Base-by-base conservation (phyloP, 64 coral and sea anemone species). In the Astreopora myriophthalma region DNA sequence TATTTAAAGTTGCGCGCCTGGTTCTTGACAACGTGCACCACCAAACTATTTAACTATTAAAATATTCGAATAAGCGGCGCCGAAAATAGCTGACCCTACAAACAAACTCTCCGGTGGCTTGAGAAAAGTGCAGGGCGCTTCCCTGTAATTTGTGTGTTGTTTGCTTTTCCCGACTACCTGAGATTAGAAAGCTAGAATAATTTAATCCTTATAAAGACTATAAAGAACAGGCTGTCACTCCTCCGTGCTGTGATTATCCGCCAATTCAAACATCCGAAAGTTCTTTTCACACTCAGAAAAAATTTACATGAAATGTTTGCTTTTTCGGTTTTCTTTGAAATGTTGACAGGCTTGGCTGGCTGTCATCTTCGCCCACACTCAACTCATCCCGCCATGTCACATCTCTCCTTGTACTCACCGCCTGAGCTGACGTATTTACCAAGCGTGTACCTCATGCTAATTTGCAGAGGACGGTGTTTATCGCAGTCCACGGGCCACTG, bases 231-330 rank as follows among this genome's bases (percentile, higher is more conserved):
- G 83, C 91, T 93, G 84, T 78, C 91, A 93, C 84, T 80, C 38
- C 20, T 27, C 32, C 72, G 48, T 62, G 85, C 40, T 74, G 61
- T 93, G 91, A 93, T 93, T 80, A 93, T 75, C 71, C 84, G 22
- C 35, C 73, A 93, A 78, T 48, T 38, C 91, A 93, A 93, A 93
- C 91, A 87, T 93, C 91, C 91, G 91, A 88, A 85, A 76, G 85
- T 76, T 80, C 91, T 93, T 93, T 93, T 93, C 91, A 88, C 91
- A 80, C 80, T 80, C 83, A 69, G 58, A 58, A 80, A 55, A 88
- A 88, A 93, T 88, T 93, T 87, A 93, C 91, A 93, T 88, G 76
- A 74, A 86, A 31, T 88, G 91, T 93, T 93, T 93, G 85, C 85
- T 77, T 60, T 88, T 80, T 87, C 91, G 91, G 91, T 52, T 75